Evolutionary conservation across 2,113 vertebrate species (phyloP).

Genomic region (Solea solea): DNA sequence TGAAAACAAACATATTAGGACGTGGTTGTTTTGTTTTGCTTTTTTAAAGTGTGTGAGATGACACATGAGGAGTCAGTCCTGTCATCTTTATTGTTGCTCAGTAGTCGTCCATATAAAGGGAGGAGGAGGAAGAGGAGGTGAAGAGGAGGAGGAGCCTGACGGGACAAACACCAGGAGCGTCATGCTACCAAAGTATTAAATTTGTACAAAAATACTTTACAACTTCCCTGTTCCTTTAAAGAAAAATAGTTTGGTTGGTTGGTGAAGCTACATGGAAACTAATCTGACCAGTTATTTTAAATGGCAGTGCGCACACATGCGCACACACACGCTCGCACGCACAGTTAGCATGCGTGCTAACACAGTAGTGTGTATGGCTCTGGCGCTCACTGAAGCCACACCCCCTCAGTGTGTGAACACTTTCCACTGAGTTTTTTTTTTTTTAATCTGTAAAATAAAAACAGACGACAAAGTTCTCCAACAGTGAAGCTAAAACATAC

Average conservation of each 20-base stretch:
- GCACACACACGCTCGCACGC: constrained; percentile 29
- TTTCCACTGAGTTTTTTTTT: background rate
- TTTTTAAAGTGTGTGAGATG: background rate
- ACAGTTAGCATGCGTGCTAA: constrained; percentile 28
- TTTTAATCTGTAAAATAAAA: background rate
- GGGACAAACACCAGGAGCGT: constrained; percentile 98
- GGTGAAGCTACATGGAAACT: constrained; percentile 84
- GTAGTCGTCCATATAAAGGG: constrained; percentile 92
- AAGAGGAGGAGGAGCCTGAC: constrained; percentile 90
- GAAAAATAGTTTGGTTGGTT: constrained; percentile 93
- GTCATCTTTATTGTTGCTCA: constrained; percentile 82
- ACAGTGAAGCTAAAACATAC: no score
- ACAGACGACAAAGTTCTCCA: no score
- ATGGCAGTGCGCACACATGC: constrained; percentile 83
- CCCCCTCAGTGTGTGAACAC: constrained; percentile 37
- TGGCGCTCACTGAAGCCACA: constrained; percentile 53
- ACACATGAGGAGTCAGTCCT: constrained; percentile 33
- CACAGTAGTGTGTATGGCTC: constrained; percentile 75
- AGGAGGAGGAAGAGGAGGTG: constrained; percentile 38
- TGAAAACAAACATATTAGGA: background rate
- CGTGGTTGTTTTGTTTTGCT: background rate
- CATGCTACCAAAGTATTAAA: constrained; percentile 99
- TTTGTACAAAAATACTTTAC: constrained; percentile 99
- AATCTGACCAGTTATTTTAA: constrained; percentile 80
- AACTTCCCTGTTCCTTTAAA: constrained; percentile 98